Base-by-base conservation (phyloP, 1,140 invertebrate genomes). In the Delia radicum region DNA sequence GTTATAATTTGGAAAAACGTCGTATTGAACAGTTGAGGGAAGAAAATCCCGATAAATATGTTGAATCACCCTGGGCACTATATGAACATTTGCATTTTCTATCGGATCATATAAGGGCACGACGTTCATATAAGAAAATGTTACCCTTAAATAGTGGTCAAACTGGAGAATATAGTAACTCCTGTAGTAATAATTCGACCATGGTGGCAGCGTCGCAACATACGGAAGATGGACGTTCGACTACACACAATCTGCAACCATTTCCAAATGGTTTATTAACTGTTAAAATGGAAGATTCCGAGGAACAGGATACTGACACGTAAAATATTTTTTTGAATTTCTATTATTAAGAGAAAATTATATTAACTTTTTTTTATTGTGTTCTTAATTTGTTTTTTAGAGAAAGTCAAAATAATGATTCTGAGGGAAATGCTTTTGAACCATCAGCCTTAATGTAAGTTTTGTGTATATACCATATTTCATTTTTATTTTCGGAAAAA, bases 1-100 rank as follows among this genome's bases (percentile, higher is more conserved):
- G 85, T 15, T 86, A 85, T 48, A 86, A 86, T 72, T 80, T 86
- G 13, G 85, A 86, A 63, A 86, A 86, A 67, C 79, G 85, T 5
- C 84, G 85, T 2, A 71, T 86, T 2, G 85, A 86, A 26, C 79
- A 62, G 74, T 69, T 78, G 18, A 46, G 33, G 15, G 74, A 75
- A 69, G 80, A 78, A 21, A 65, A 77, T 73, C 74, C n/a, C 10
- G 46, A 75, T 6, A 67, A 76, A 7, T 75, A 75, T 10, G 71
- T 77, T n/a, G 73, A 74, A 27, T 84, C 83, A 2, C 82, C 82
- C 26, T 86, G 85, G 85, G 82, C 85, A 1, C 76, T 86, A n/a
- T 86, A 79, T 55, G 79, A 85, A 1, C 80, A 81, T 78, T 81
- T 86, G 2, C 79, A 79, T 62, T 86, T 86, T 48, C 74, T 86